phyloP scores from a whole-genome alignment of 2,888 invertebrate genomes.

The Nomada ruficornis region DNA sequence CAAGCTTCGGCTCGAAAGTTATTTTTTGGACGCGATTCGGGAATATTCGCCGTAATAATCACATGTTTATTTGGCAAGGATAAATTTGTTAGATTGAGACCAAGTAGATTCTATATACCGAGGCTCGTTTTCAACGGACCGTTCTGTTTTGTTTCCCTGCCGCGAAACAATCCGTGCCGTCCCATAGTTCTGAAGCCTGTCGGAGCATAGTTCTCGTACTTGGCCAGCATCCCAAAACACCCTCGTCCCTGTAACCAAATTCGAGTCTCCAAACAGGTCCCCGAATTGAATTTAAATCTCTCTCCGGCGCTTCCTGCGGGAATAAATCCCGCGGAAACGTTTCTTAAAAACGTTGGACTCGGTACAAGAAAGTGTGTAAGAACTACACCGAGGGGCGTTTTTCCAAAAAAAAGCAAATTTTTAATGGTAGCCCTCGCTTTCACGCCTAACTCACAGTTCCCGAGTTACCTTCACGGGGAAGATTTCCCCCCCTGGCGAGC shows the following conservation, averaged over 20 bases:
- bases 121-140: slow-evolving; percentile 7
- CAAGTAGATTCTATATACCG: background rate
- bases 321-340: background rate
- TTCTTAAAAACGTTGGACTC: background rate
- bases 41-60: too few relatives aligned
- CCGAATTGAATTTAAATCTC: slow-evolving; percentile 15
- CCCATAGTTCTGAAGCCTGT: background rate
- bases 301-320: background rate
- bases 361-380: too few relatives aligned
- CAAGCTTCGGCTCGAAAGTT: too few relatives aligned
- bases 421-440: slow-evolving; percentile 18
- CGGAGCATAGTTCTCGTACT: slow-evolving; percentile 5
- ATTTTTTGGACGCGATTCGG: too few relatives aligned
- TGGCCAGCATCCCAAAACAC: slow-evolving; percentile 10
- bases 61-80: too few relatives aligned
- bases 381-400: background rate
- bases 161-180: slow-evolving; percentile 3
- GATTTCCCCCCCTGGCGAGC: background rate
- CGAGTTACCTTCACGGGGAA: background rate
- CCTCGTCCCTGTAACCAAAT: background rate
- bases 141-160: background rate
- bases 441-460: background rate
- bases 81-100: slow-evolving; percentile 3
- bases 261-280: background rate
- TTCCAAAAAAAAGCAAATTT: background rate